Base-by-base conservation (phyloP, 2,888 invertebrate genomes). In the Machimus atricapillus region DNA sequence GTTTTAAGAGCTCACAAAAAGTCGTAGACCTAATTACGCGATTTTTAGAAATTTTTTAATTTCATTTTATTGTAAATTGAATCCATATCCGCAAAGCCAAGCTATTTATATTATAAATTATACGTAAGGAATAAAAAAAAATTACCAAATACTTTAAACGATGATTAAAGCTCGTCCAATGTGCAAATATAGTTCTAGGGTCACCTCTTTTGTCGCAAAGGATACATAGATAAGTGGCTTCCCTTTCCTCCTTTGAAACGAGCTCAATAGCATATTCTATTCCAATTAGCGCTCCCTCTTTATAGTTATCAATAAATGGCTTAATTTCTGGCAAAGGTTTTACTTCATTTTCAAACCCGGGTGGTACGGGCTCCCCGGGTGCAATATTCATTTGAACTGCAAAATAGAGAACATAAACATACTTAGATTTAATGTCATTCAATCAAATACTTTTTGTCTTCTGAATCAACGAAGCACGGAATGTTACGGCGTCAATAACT, bases 131-230 rank as follows among this genome's bases (percentile, higher is more conserved):
- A 66, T 23, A 27, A 66, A 23, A 66, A 3, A 66, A 66, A 66
- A 90, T 93, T 89, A 94, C 94, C 89, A 97, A 92, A 91, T 96
- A 97, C 90, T 96, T 94, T 90, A 94, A 93, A 16, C 95, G 94
- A 91, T 97, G 97, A 92, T 95, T 95, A 91, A 95, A 95, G 91
- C 96, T 96, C 27, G 95, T 95, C 91, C 97, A 94, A 91, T 97
- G 97, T 89, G 95, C 95, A 91, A 97, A 93, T 89, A 97, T 96
- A 83, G 96, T 96, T 77, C 96, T 94, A 37, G 95, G 96, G 91
- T 96, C 96, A 58, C 97, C 96, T 89, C 95, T 95, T 92, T 96
- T 97, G 90, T 95, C 94, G 92, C 97, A 97, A 88, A 97, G 93
- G 89, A 96, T 94, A 92, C 97, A 97, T 83, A 95, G 93, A 92